These are phyloP conservation scores for Caerostris extrusa DNA, from an alignment of 1,140 invertebrate genomes.

Conservation along the genomic window DNA sequence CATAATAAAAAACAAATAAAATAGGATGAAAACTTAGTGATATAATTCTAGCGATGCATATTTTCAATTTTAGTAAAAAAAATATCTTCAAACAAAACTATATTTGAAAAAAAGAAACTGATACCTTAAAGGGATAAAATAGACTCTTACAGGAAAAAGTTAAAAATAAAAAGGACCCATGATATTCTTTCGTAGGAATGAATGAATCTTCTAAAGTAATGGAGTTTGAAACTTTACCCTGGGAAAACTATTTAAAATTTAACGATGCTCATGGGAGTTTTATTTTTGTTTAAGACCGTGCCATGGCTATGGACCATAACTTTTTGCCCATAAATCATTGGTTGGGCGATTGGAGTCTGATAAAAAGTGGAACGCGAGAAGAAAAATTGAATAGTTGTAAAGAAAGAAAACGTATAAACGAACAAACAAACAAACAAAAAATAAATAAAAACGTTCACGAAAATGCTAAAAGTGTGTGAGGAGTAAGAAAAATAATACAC, in stretches of 20 bases:
- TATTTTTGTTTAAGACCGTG: conserved; percentile 20
- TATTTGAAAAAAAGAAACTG: no score
- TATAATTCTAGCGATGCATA: no score
- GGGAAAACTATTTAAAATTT: conserved; percentile 49
- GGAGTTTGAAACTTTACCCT: conserved; percentile 24
- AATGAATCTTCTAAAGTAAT: neutral
- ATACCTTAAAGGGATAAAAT: neutral
- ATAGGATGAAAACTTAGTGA: no score
- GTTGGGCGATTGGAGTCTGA: neutral
- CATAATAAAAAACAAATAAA: no score
- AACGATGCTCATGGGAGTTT: conserved; percentile 6
- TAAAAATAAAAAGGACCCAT: neutral
- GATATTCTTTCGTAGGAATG: conserved; percentile 35
- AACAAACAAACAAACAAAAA: neutral
- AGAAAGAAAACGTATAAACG: neutral
- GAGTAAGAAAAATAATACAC: neutral
- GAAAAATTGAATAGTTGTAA: conserved; percentile 35
- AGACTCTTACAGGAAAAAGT: neutral
- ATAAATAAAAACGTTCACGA: neutral
- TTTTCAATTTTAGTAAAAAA: no score
- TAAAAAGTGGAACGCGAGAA: conserved; percentile 3
- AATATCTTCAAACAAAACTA: no score
- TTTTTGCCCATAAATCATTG: conserved; percentile 48
- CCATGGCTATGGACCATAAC: conserved; percentile 17
- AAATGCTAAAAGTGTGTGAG: conserved; percentile 19